Percentiles rank a stretch among this genome's conserved stretches.
These are phyloP conservation scores for Heliocidaris tuberculata DNA, from an alignment of 35 echinoderm and acorn worm species.

Conservation along the genomic window DNA sequence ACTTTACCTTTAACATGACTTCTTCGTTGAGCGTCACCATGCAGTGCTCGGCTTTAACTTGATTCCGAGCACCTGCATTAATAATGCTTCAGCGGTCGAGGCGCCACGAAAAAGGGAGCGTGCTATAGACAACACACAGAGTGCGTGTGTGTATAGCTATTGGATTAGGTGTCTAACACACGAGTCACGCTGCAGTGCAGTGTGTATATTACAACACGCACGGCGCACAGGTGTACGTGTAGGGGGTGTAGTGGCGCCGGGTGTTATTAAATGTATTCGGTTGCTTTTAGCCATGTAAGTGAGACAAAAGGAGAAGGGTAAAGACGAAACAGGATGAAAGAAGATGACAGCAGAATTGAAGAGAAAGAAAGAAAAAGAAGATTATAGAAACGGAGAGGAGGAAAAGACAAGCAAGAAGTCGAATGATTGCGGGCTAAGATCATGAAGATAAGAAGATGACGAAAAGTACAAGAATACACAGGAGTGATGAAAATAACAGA, in stretches of 20 bases:
- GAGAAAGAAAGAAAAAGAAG: not conserved
- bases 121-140: not conserved
- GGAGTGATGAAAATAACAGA: not conserved
- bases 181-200: not conserved
- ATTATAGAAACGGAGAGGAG: not conserved
- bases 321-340: not conserved
- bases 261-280: constrained; percentile 1
- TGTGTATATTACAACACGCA: not conserved
- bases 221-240: not conserved
- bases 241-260: not conserved
- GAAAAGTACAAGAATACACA: not conserved
- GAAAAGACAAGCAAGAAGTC: not conserved
- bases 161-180: not conserved
- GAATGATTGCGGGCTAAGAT: too few relatives aligned
- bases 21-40: not conserved
- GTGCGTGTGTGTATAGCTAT: not conserved
- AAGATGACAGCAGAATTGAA: not conserved
- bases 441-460: not conserved
- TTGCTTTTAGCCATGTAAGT: constrained; percentile 19
- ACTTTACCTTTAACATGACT: not conserved
- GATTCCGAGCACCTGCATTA: not conserved
- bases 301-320: not conserved
- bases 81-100: not conserved
- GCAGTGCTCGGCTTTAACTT: not conserved
- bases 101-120: not conserved